A percentile compares a stretch with the other conserved stretches of the same genome.
These are phyloP conservation scores for Micropterix aruncella DNA, from an alignment of 2,888 invertebrate genomes.

Conservation along the genomic window DNA sequence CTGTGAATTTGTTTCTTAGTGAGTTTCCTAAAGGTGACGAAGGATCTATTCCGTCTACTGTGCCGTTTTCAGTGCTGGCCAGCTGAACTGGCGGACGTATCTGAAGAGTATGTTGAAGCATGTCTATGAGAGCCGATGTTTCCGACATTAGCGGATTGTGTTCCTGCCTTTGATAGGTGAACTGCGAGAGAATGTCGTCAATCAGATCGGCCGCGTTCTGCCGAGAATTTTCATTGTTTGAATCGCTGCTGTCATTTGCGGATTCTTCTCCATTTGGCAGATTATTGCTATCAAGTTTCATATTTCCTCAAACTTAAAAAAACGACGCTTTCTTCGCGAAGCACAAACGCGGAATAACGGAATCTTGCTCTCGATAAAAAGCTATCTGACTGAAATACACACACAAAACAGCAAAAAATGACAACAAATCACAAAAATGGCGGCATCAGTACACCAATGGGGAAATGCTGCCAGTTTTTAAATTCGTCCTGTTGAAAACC, in stretches of 20 bases:
- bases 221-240: conserved; percentile 28
- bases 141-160: conserved; percentile 9
- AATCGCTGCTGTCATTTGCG: conserved; percentile 19
- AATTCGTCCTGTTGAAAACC: no score
- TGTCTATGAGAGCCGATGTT: not conserved
- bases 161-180: conserved; percentile 29
- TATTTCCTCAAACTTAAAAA: no score
- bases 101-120: conserved; percentile 17
- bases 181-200: conserved; percentile 35
- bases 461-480: no score
- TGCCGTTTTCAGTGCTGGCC: conserved; percentile 26
- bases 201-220: conserved; percentile 36
- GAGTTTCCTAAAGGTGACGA: conserved; percentile 34
- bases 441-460: no score
- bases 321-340: no score
- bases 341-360: no score
- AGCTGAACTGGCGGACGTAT: conserved; percentile 34
- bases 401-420: no score
- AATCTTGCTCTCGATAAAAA: no score
- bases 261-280: conserved; percentile 27
- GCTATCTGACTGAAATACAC: no score
- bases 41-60: conserved; percentile 35
- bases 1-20: conserved; percentile 34
- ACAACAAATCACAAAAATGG: no score
- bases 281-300: conserved; percentile 38